These are phyloP conservation scores for Potorous gilbertii DNA, from an alignment of 2,797 vertebrate genomes.

Conservation along the genomic window DNA sequence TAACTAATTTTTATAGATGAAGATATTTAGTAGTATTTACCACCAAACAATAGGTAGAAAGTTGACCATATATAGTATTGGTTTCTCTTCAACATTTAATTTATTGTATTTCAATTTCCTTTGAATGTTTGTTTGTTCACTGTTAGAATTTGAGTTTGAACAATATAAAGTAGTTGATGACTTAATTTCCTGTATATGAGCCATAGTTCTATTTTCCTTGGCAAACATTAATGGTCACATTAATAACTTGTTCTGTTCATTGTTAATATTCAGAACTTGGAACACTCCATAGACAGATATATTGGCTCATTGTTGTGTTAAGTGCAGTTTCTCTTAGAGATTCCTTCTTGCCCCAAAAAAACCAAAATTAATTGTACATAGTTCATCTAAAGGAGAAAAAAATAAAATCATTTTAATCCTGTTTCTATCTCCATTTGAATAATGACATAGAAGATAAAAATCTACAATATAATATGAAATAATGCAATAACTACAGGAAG, in stretches of 20 bases:
- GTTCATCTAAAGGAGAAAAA: not conserved
- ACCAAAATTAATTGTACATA: slow-evolving; percentile 17
- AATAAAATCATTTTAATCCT: slow-evolving; percentile 23
- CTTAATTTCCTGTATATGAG: slow-evolving; percentile 64
- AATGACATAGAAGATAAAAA: not conserved
- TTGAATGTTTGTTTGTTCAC: not conserved
- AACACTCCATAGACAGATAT: slow-evolving; percentile 69
- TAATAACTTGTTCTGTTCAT: slow-evolving; percentile 18
- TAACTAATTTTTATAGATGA: slow-evolving; percentile 13
- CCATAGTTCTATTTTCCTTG: slow-evolving; percentile 51
- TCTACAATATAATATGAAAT: not conserved
- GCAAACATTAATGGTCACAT: slow-evolving; percentile 60
- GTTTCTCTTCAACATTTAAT: not conserved
- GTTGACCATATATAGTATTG: not conserved
- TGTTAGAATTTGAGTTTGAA: slow-evolving; percentile 20
- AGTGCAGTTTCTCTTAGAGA: slow-evolving; percentile 49
- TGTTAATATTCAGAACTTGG: slow-evolving; percentile 58
- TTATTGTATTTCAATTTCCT: slow-evolving; percentile 25
- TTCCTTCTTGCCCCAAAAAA: slow-evolving; percentile 25
- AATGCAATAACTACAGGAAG: not conserved
- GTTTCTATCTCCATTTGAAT: slow-evolving; percentile 34
- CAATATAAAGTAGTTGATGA: slow-evolving; percentile 49
- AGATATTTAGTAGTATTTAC: not conserved
- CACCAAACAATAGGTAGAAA: slow-evolving; percentile 28
- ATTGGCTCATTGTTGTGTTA: slow-evolving; percentile 41